A percentile compares a stretch with the other conserved stretches of the same genome.
These are phyloP conservation scores for Riparia riparia DNA, from an alignment of 2,113 vertebrate species.

Conservation along the genomic window DNA sequence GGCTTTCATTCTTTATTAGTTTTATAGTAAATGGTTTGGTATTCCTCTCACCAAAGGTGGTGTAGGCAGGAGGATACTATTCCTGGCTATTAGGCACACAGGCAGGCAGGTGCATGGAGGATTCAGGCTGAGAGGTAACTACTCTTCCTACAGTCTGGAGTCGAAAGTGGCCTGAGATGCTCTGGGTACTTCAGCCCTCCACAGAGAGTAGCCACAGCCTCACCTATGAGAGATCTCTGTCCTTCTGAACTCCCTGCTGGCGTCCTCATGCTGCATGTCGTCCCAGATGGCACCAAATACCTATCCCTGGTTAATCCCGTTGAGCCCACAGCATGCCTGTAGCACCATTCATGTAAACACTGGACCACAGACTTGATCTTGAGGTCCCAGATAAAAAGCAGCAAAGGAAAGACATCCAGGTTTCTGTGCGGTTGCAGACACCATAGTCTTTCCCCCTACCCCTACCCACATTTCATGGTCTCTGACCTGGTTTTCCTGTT, in stretches of 20 bases:
- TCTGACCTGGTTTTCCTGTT: not conserved
- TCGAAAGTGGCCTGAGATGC: not conserved
- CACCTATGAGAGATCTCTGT: not conserved
- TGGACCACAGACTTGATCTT: not conserved
- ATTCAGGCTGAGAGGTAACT: not conserved
- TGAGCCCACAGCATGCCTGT: not conserved
- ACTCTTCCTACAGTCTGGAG: not conserved
- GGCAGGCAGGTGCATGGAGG: not conserved
- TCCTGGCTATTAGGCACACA: not conserved
- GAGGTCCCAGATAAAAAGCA: not conserved
- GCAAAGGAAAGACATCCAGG: not conserved
- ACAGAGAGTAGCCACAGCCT: not conserved
- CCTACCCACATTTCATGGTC: not conserved
- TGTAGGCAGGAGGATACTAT: not conserved
- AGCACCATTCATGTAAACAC: not conserved
- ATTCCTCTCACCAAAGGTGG: not conserved
- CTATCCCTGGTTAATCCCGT: not conserved
- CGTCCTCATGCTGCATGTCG: not conserved
- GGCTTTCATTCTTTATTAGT: not conserved
- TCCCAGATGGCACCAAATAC: not conserved
- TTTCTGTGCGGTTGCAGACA: not conserved
- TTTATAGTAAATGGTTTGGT: not conserved
- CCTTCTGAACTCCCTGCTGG: not conserved
- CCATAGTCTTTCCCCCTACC: rapidly evolving
- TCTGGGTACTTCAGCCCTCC: not conserved